These are phyloP conservation scores for Megaptera novaeangliae DNA, from an alignment of 2,113 vertebrate species.

Conservation along the genomic window DNA sequence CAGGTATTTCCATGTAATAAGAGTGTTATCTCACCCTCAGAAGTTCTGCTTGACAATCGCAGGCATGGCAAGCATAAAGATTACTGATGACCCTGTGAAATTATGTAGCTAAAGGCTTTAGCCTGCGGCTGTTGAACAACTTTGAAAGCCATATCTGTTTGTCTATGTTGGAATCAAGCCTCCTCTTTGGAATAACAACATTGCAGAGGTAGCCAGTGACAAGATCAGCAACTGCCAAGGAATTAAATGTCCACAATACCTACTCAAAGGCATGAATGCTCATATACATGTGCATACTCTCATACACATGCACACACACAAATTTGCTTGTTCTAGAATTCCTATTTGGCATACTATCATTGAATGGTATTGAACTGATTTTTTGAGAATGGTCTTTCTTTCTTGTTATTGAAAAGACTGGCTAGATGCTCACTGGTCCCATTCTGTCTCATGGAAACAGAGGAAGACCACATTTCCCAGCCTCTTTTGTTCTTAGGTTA, in stretches of 20 bases:
- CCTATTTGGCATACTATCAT: not conserved
- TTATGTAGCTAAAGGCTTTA: not conserved
- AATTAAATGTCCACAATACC: not conserved
- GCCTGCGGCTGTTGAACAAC: not conserved
- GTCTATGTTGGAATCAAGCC: not conserved
- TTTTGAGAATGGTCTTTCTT: not conserved
- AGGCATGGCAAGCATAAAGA: not conserved
- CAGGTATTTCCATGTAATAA: not conserved
- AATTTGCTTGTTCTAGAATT: not conserved
- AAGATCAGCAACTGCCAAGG: not conserved
- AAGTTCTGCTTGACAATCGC: not conserved
- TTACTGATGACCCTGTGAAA: not conserved
- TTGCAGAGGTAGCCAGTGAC: not conserved
- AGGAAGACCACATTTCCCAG: not conserved
- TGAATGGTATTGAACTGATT: not conserved
- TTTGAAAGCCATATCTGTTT: not conserved
- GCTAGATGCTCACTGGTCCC: not conserved
- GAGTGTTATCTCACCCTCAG: not conserved
- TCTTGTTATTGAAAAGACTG: not conserved
- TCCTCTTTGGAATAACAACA: not conserved
- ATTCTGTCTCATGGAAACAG: not conserved
- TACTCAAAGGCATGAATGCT: not conserved
- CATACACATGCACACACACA: not conserved
- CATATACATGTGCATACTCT: accelerated
- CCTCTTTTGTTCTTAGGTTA: not conserved